Percentiles rank a stretch among this genome's conserved stretches.
Conservation (phyloP, 2,797 vertebrate genomes). For the Strix occidentalis region DNA sequence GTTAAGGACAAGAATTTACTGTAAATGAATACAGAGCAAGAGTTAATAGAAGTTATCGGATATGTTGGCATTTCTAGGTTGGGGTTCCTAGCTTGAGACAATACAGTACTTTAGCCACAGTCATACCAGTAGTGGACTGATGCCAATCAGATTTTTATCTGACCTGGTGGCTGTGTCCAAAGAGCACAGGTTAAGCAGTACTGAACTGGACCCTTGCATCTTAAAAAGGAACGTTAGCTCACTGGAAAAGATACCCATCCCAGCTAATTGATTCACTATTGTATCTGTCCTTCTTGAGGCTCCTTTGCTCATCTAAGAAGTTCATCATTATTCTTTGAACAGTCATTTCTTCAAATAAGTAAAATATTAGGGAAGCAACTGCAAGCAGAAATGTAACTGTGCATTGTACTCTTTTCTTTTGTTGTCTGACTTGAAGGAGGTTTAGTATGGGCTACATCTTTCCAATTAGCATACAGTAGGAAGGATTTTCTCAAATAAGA, state of each 20-base stretch:
- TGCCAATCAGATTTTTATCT: not conserved
- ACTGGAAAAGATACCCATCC: not conserved
- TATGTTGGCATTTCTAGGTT: not conserved
- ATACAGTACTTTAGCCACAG: not conserved
- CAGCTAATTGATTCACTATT: not conserved
- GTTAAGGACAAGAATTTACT: not conserved
- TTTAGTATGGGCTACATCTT: not conserved
- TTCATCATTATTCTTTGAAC: not conserved
- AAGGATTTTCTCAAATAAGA: conserved; percentile 2
- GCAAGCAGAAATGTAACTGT: not conserved
- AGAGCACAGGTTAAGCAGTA: not conserved
- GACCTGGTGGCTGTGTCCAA: not conserved
- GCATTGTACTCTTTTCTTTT: not conserved
- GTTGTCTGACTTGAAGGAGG: not conserved
- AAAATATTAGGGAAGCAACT: not conserved
- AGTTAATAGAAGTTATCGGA: not conserved
- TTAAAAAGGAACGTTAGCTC: not conserved
- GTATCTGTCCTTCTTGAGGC: not conserved
- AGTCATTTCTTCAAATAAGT: not conserved
- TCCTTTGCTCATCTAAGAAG: not conserved
- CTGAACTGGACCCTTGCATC: not conserved
- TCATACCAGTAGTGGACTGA: not conserved
- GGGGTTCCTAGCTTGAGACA: not conserved
- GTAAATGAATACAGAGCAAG: not conserved
- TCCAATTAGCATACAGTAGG: not conserved